Evolutionary conservation across 2,888 invertebrate genomes (phyloP).

Genomic region (Drosophila merina): DNA sequence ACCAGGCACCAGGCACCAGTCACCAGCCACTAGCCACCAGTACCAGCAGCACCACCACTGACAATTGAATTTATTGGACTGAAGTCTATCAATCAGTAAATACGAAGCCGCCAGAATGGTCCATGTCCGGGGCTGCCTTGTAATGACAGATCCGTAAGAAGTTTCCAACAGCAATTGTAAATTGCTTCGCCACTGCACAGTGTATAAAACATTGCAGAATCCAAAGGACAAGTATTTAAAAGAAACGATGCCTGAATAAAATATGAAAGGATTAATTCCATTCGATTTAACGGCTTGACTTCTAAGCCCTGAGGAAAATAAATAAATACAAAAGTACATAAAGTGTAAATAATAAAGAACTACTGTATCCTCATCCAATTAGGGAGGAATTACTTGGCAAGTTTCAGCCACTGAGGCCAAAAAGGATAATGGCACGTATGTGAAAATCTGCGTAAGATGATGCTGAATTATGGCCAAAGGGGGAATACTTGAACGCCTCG

Average conservation of each 20-base stretch:
- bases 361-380: slow-evolving; percentile 26
- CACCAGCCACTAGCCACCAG: slow-evolving; percentile 26
- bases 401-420: slow-evolving; percentile 17
- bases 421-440: slow-evolving; percentile 27
- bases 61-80: slow-evolving; percentile 75
- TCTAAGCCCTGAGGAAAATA: background rate
- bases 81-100: slow-evolving; percentile 75
- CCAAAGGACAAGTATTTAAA: background rate
- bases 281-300: background rate
- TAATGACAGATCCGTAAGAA: slow-evolving; percentile 57
- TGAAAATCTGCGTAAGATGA: slow-evolving; percentile 44
- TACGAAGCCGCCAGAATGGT: slow-evolving; percentile 54
- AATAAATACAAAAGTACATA: background rate
- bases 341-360: slow-evolving; percentile 13
- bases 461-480: slow-evolving; percentile 43
- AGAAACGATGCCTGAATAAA: background rate
- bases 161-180: slow-evolving; percentile 11
- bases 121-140: slow-evolving; percentile 20
- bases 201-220: slow-evolving; percentile 15
- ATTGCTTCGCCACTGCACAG: slow-evolving; percentile 21
- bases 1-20: slow-evolving; percentile 3
- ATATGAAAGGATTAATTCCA: background rate
- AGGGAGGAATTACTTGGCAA: slow-evolving; percentile 3
- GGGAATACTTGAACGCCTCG: slow-evolving; percentile 14
- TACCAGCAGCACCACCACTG: slow-evolving; percentile 47